These are phyloP conservation scores for Torymus aiolomorphi DNA, from an alignment of 2,888 invertebrate genomes.

Conservation along the genomic window DNA sequence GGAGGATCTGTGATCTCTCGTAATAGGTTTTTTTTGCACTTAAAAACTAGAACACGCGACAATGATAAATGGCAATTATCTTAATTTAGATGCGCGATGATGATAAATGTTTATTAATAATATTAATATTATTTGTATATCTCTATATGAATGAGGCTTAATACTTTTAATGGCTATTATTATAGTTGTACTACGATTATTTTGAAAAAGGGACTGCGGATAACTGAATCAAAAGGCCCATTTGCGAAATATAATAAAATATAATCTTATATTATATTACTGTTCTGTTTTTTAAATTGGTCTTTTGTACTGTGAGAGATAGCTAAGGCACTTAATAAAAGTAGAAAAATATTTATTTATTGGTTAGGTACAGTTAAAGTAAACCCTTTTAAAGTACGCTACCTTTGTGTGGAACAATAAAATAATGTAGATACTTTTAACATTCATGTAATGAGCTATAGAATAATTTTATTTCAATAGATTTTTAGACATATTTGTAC, in stretches of 20 bases:
- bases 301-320: conserved; percentile 16
- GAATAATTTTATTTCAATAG: too few relatives aligned
- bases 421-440: too few relatives aligned
- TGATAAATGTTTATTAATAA: conserved; percentile 33
- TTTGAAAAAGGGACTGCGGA: conserved; percentile 45
- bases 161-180: conserved; percentile 44
- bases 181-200: conserved; percentile 38
- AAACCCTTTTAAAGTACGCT: neutral
- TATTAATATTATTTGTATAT: conserved; percentile 26
- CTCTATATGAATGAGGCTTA: conserved; percentile 26
- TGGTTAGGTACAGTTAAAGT: conserved; percentile 22
- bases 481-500: too few relatives aligned
- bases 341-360: conserved; percentile 35
- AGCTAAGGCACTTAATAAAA: conserved; percentile 21
- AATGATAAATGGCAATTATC: conserved; percentile 40
- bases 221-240: neutral
- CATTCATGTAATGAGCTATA: too few relatives aligned
- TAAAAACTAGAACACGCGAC: conserved; percentile 47
- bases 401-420: too few relatives aligned
- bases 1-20: neutral
- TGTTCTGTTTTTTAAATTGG: neutral
- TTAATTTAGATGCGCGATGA: conserved; percentile 52
- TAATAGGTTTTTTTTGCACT: conserved; percentile 10
- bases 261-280: neutral
- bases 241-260: neutral